These are phyloP conservation scores for Microcebus ravelobensis DNA, from an alignment of 2,113 vertebrate species.

Conservation along the genomic window DNA sequence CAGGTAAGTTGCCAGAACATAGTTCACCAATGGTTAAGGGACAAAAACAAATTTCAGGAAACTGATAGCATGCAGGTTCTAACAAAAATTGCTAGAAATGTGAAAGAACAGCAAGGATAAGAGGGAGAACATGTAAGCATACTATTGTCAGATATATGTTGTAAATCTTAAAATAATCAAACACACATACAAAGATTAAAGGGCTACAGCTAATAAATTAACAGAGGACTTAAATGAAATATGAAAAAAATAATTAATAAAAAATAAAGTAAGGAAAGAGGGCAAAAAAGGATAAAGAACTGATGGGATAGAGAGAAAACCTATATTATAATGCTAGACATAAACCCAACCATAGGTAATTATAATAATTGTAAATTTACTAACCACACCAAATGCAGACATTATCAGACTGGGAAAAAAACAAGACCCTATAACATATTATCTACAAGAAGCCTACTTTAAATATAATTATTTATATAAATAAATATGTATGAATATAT, in stretches of 20 bases:
- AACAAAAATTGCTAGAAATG: not conserved
- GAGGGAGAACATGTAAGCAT: not conserved
- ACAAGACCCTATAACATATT: not conserved
- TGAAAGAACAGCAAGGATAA: not conserved
- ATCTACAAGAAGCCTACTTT: not conserved
- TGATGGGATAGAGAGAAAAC: not conserved
- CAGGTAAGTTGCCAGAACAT: not conserved
- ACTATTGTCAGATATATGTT: not conserved
- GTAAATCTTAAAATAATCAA: not conserved
- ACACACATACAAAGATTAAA: not conserved
- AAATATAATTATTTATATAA: not conserved
- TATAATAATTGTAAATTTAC: not conserved
- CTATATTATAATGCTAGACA: not conserved
- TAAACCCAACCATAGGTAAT: not conserved
- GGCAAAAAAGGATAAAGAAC: not conserved
- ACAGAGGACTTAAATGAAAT: not conserved
- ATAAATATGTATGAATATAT: not conserved
- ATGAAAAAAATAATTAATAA: not conserved
- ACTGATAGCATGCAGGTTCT: not conserved
- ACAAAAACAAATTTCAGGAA: not conserved
- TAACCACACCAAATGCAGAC: not conserved
- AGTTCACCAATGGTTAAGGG: not conserved
- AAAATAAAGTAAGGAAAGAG: not conserved
- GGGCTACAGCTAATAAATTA: not conserved
- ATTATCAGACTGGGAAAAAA: not conserved